Evolutionary conservation across 2,888 invertebrate species (phyloP).

Genomic region (Acanthopleura granulata): DNA sequence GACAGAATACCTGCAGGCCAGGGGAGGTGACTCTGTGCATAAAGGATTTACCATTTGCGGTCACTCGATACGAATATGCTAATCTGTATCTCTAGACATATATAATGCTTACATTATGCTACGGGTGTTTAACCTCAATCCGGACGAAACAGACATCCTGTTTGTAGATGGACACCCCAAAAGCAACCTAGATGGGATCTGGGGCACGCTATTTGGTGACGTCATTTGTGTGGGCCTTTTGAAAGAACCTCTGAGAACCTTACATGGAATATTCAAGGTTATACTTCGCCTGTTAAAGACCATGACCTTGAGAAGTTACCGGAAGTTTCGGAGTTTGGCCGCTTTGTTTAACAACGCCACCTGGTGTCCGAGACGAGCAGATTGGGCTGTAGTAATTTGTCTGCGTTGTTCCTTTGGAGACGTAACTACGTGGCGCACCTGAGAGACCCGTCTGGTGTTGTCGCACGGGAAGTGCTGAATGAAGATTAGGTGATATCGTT

Average conservation of each 20-base stretch:
- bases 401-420: conserved; percentile 64
- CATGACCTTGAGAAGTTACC: conserved; percentile 47
- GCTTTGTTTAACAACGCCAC: conserved; percentile 56
- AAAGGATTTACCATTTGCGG: conserved; percentile 44
- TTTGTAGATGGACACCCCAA: conserved; percentile 65
- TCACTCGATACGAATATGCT: conserved; percentile 59
- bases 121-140: conserved; percentile 40
- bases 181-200: conserved; percentile 58
- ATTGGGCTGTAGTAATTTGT: conserved; percentile 51
- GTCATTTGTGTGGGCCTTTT: conserved; percentile 47
- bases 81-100: conserved; percentile 62
- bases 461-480: conserved; percentile 64
- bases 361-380: conserved; percentile 27
- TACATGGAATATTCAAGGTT: conserved; percentile 61
- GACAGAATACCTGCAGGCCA: not conserved
- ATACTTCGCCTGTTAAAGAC: conserved; percentile 58
- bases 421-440: conserved; percentile 67
- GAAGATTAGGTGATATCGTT: conserved; percentile 59
- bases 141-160: conserved; percentile 52
- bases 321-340: conserved; percentile 57
- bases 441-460: conserved; percentile 60
- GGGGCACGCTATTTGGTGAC: conserved; percentile 60
- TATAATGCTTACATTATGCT: conserved; percentile 58
- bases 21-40: not conserved
- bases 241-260: conserved; percentile 40